phyloP scores from a whole-genome alignment of 2,888 invertebrate species.

The Leucoptera coffeella region DNA sequence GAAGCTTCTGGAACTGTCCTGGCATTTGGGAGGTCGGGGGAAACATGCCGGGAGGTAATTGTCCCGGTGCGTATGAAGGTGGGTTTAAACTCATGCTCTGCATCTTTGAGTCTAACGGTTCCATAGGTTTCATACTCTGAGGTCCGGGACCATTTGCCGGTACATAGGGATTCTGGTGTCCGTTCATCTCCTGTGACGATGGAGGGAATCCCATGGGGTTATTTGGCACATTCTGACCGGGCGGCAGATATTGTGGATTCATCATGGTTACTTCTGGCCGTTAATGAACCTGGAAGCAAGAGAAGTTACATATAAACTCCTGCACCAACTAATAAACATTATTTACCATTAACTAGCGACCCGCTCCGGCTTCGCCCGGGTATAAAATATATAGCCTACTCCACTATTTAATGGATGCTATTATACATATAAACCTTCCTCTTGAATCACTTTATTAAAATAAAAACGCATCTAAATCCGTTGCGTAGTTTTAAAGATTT shows the following conservation, averaged over 20 bases:
- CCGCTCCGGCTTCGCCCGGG: too few species aligned
- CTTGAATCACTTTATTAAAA: too few species aligned
- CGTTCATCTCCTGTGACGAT: slow-evolving; percentile 30
- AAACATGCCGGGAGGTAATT: slow-evolving; percentile 20
- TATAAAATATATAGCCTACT: too few species aligned
- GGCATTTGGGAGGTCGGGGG: slow-evolving; percentile 18
- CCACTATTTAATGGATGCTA: too few species aligned
- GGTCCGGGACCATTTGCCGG: slow-evolving; percentile 5
- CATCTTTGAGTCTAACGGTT: slow-evolving; percentile 43
- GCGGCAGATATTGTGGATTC: slow-evolving; percentile 43
- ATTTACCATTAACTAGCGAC: neutral
- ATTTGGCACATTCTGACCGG: slow-evolving; percentile 34
- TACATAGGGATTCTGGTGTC: slow-evolving; percentile 21
- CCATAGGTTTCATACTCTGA: slow-evolving; percentile 13
- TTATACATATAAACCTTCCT: too few species aligned
- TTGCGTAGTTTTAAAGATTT: too few species aligned
- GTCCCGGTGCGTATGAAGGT: slow-evolving; percentile 26
- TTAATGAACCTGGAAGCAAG: neutral
- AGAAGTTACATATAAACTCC: too few species aligned
- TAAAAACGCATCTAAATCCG: too few species aligned
- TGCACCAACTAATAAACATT: neutral
- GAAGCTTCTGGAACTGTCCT: slow-evolving; percentile 10
- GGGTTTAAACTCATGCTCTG: slow-evolving; percentile 37
- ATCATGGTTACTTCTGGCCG: slow-evolving; percentile 18
- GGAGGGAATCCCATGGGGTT: slow-evolving; percentile 30